Percentiles rank a stretch among this genome's conserved stretches.
Conservation (phyloP, 2,797 vertebrate species). For the Phyllotis vaccarum region DNA sequence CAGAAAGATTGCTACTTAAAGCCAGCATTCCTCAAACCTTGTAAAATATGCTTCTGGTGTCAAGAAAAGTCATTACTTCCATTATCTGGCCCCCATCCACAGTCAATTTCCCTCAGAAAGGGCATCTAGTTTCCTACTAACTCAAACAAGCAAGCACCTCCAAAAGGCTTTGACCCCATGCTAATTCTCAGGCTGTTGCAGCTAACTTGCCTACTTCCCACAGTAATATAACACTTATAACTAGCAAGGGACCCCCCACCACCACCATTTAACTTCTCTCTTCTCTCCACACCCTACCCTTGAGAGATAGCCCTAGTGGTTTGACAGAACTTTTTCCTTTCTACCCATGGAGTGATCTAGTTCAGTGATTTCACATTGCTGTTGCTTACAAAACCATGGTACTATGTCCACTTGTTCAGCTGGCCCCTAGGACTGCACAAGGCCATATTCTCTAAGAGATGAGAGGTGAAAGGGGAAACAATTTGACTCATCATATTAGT, state of each 20-base stretch:
- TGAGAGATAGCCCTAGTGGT: not conserved
- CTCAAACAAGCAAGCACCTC: not conserved
- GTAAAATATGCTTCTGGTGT: not conserved
- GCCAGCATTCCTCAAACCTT: not conserved
- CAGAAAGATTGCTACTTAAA: not conserved
- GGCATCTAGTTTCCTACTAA: not conserved
- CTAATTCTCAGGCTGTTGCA: too few species aligned
- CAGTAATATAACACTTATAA: not conserved
- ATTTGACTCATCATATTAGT: not conserved
- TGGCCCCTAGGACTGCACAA: not conserved
- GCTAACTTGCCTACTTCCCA: not conserved
- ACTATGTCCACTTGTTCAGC: not conserved
- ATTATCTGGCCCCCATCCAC: not conserved
- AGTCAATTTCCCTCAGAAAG: not conserved
- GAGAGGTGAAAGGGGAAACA: not conserved
- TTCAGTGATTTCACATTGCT: not conserved
- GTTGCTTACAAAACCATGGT: not conserved
- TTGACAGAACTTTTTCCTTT: not conserved
- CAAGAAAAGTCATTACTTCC: not conserved
- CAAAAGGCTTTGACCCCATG: not conserved
- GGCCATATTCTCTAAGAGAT: not conserved
- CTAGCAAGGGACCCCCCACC: not conserved
- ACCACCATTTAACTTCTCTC: not conserved
- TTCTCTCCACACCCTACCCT: not conserved
- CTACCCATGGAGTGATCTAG: not conserved